A percentile compares a stretch with the other conserved stretches of the same genome.
These are phyloP conservation scores for Urocyon cinereoargenteus DNA, from an alignment of 2,797 vertebrate genomes.

Conservation along the genomic window DNA sequence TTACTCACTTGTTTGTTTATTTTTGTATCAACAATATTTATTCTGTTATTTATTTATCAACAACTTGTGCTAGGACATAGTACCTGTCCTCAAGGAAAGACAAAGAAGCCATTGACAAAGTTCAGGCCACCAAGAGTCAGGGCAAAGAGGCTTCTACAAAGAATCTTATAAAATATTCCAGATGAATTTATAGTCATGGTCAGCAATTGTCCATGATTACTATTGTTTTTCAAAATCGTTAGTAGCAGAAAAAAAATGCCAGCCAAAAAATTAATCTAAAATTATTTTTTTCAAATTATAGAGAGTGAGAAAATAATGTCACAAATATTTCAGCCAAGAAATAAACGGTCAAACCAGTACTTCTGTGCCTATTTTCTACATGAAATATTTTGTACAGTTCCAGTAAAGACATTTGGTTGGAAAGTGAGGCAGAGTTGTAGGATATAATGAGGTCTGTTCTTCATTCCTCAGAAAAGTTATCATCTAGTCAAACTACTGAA, in stretches of 20 bases:
- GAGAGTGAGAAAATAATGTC: background rate
- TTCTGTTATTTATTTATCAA: too few species aligned
- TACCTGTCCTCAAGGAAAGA: background rate
- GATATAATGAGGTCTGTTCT: background rate
- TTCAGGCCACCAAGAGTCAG: background rate
- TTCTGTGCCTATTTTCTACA: background rate
- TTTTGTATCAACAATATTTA: background rate
- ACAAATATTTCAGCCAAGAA: background rate
- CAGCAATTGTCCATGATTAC: background rate
- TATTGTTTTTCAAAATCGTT: background rate
- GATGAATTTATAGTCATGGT: background rate
- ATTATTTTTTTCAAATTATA: slow-evolving; percentile 19
- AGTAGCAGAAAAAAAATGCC: background rate
- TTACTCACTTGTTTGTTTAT: background rate
- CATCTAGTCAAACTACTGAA: background rate
- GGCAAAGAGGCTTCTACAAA: background rate
- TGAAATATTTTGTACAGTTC: background rate
- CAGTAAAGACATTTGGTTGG: background rate
- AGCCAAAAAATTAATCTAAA: background rate
- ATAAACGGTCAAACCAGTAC: background rate
- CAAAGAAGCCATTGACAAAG: background rate
- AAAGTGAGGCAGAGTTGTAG: background rate
- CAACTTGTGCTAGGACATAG: background rate
- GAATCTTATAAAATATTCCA: background rate
- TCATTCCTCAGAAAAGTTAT: background rate